Evolutionary conservation across 53 echinoderm and acorn worm species (phyloP).

Genomic region (Luidia sarsii): DNA sequence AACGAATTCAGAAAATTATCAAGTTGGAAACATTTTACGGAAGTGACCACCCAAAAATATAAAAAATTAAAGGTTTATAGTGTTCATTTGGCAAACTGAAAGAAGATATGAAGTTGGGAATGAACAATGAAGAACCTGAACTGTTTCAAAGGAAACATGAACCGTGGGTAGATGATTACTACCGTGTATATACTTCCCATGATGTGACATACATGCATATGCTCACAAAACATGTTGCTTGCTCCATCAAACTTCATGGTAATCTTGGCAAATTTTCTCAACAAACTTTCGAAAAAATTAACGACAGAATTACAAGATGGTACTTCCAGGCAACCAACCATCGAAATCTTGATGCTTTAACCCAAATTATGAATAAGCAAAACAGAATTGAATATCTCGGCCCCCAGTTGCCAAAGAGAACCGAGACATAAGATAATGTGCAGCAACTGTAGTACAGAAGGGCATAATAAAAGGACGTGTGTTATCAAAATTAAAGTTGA

Average conservation of each 20-base stretch:
- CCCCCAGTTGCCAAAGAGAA: conserved; percentile 21
- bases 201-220: conserved; percentile 66
- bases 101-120: conserved; percentile 4
- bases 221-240: conserved; percentile 46
- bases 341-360: conserved; percentile 17
- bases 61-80: conserved; percentile 20
- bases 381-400: conserved; percentile 57
- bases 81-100: conserved; percentile 25
- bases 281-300: conserved; percentile 73
- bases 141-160: conserved; percentile 25
- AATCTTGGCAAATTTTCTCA: conserved; percentile 59
- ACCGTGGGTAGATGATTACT: conserved; percentile 55
- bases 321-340: conserved; percentile 57
- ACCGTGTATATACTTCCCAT: conserved; percentile 19
- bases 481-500: not conserved
- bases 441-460: conserved; percentile 12
- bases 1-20: conserved; percentile 31
- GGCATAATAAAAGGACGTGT: conserved; percentile 54
- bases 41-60: conserved; percentile 23
- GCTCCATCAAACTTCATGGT: conserved; percentile 38
- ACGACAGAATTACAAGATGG: conserved; percentile 44
- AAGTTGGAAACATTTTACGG: conserved; percentile 26
- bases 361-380: conserved; percentile 45
- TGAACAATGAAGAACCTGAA: conserved; percentile 8
- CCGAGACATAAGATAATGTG: conserved; percentile 23